Evolutionary conservation across 2,888 invertebrate species (phyloP).

Genomic region (Pegoplata infirma): DNA sequence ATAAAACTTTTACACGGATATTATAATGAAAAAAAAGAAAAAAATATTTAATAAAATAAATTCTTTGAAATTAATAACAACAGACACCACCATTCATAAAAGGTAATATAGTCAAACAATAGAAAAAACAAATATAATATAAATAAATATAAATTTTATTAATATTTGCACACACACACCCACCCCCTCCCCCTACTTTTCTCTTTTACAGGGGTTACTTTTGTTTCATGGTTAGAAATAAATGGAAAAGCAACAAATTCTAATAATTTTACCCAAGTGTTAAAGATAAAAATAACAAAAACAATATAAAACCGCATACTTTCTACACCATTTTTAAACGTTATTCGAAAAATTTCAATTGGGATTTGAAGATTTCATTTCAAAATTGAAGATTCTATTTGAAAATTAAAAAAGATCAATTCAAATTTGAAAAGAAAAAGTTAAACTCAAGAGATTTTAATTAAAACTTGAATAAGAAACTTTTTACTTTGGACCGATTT

Average conservation of each 20-base stretch:
- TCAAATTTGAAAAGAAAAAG: too few relatives aligned
- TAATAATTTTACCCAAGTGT: slow-evolving; percentile 42
- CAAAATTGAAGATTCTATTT: too few relatives aligned
- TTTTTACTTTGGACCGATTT: too few relatives aligned
- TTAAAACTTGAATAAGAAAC: too few relatives aligned
- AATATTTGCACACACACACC: slow-evolving; percentile 18
- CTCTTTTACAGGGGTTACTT: too few relatives aligned
- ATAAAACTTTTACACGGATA: slow-evolving; percentile 22
- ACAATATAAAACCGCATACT: slow-evolving; percentile 7
- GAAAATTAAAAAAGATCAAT: too few relatives aligned
- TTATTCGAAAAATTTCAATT: too few relatives aligned
- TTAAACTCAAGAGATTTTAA: too few relatives aligned
- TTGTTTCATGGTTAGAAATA: slow-evolving; percentile 3
- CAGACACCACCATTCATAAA: slow-evolving; percentile 1
- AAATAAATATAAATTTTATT: slow-evolving; percentile 13
- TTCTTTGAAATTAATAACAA: slow-evolving; percentile 8
- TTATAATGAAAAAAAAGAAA: not conserved
- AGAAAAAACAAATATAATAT: not conserved
- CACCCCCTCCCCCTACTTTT: not conserved
- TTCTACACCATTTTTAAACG: too few relatives aligned
- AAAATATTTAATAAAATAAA: too few relatives aligned
- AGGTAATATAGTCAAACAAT: slow-evolving; percentile 7
- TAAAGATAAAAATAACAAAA: slow-evolving; percentile 38
- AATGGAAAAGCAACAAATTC: slow-evolving; percentile 42
- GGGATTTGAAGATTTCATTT: too few relatives aligned